Evolutionary conservation across 2,113 vertebrate genomes (phyloP), one percentile per base, ranked within the genome.

Genomic region (Cygnus buccinator): DNA sequence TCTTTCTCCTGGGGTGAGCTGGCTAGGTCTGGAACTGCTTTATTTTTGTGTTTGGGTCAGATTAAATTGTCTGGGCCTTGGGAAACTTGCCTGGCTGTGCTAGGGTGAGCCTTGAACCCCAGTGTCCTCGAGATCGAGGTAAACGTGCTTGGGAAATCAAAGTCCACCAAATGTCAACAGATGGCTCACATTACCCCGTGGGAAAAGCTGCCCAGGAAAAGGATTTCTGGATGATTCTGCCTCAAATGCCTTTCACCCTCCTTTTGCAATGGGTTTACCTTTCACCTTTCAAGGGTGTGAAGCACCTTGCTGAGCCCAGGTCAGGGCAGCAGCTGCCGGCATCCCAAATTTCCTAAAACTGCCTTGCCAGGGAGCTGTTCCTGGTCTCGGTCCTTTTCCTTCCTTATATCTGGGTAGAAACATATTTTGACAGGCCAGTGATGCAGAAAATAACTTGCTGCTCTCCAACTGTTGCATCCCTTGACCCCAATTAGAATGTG

Each of bases 401-500:
- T 80, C 66, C 57, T 88, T 89, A 6, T 63, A 59, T 94, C 77
- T 89, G 66, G 89, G 88, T 43, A 88, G 92, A 96, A 87, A 84
- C 63, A 33, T 76, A 95, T 86, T 96, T 95, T 80, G 81, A 95
- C 95, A 79, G 90, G 80, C 67, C 65, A 83, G 73, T 85, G 94
- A 96, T 95, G 92, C 70, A 94, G 86, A 96, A 97, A 94, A 81
- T 72, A 83, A 92, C 57, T 73, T 77, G 61, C 63, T 95, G 91
- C 88, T 95, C 81, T 94, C 90, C 80, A 95, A 86, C 68, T 72
- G 83, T 95, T 96, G 91, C 86, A 72, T 89, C 35, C 52, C 63
- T 85, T 89, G 95, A 97, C 94, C 97, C 93, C 96, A 97, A 76
- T 98, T 97, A 97, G 96, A 94, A 97, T 95, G 89, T 95, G 81